A percentile compares a stretch with the other conserved stretches of the same genome.
phyloP scores from a whole-genome alignment of 2,113 vertebrate species.

The Sylvietta virens region DNA sequence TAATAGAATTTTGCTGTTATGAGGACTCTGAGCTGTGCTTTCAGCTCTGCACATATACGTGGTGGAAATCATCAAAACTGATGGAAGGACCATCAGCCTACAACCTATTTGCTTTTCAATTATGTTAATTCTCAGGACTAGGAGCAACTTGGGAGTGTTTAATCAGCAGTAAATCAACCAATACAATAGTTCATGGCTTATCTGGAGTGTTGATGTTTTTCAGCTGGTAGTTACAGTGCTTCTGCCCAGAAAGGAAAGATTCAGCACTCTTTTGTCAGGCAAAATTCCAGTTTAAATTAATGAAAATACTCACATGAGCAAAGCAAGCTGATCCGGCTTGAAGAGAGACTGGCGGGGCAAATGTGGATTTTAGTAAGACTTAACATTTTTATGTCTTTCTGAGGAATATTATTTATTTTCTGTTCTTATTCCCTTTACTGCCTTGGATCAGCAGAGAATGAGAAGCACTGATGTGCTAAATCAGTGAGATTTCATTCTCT shows the following conservation, averaged over 20 bases:
- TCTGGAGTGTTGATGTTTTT: constrained; percentile 44
- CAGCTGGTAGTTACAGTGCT: constrained; percentile 21
- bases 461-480: constrained; percentile 32
- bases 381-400: constrained; percentile 27
- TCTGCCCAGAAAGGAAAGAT: constrained; percentile 19
- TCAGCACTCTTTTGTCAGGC: background rate
- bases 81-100: background rate
- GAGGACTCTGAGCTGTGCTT: background rate
- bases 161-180: background rate
- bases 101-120: background rate
- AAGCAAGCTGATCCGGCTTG: background rate
- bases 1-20: background rate
- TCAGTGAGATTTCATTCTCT: constrained; percentile 15
- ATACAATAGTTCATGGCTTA: constrained; percentile 16
- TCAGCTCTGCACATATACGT: background rate
- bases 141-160: background rate
- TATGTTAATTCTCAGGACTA: background rate
- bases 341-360: background rate
- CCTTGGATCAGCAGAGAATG: constrained; percentile 10
- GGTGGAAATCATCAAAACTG: background rate
- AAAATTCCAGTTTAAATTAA: constrained; percentile 15
- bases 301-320: background rate
- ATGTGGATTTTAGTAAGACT: background rate
- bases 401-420: constrained; percentile 44
- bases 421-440: constrained; percentile 40